Evolutionary conservation across 2,113 vertebrate species (phyloP), one percentile per base, ranked within the genome.

Genomic region (Halcyon malimbica): DNA sequence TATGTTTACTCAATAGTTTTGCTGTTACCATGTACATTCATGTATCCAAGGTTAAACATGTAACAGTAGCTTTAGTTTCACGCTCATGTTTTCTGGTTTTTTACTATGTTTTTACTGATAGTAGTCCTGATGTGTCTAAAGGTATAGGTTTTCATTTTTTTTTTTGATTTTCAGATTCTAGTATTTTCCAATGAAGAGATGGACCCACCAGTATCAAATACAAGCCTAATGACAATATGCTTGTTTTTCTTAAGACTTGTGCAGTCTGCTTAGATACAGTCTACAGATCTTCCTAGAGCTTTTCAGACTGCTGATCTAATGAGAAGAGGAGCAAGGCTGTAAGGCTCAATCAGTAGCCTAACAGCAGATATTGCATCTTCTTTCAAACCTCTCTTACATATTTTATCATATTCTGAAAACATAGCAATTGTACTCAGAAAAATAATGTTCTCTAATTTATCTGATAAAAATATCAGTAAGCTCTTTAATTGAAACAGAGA

Each of bases 161-260:
- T 83, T 64, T 82, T 87, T 64, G 4, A 92, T 93, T 94, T 86
- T 10, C 17, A 67, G 80, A 90, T 93, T 93, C 42, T 95, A 80
- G 46, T 90, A 87, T 96, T 90, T 87, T 89, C 60, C 79, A 87
- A 60, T 74, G 90, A 93, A 81, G 69, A 84, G n/a, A 86, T 39
- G 42, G 69, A 92, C 41, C 13, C 21, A 75, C 13, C 46, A 74
- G 23, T 97, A 89, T 83, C 69, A 90, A 80, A 90, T 42, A 71
- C 60, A 89, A 89, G n/a, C 85, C 54, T 83, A 83, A 48, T 89
- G 83, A 77, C 63, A 83, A 89, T 81, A 90, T 89, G 76, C 39
- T 94, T 86, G 31, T 68, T 93, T 94, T 93, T 78, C 59, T 83
- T 94, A 92, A 73, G 83, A 77, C 10, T 80, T 80, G 28, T 77